These are phyloP conservation scores for Aphaenogaster floridana DNA, from an alignment of 1,140 invertebrate genomes.

Conservation along the genomic window DNA sequence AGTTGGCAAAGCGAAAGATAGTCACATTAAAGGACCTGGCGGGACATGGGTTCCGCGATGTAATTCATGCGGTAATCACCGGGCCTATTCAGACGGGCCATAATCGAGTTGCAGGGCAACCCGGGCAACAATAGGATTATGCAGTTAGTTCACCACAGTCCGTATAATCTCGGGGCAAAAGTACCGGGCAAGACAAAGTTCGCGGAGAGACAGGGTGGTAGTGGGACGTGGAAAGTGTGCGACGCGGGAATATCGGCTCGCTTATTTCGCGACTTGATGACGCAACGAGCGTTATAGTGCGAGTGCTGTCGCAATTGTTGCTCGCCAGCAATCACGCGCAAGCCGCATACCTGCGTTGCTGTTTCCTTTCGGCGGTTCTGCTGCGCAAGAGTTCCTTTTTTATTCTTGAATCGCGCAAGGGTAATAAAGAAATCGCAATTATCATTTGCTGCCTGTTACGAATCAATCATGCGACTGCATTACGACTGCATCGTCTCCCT, in stretches of 20 bases:
- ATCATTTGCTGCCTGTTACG: not conserved
- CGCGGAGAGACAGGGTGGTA: not conserved
- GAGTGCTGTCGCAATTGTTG: constrained; percentile 33
- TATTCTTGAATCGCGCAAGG: not conserved
- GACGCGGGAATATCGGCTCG: constrained; percentile 10
- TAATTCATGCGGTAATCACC: constrained; percentile 13
- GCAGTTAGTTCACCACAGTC: not conserved
- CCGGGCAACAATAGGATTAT: not conserved
- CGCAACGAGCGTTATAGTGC: constrained; percentile 21
- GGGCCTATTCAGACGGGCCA: too few relatives aligned
- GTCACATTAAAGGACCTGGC: not conserved
- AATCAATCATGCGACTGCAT: not conserved
- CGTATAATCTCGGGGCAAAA: constrained; percentile 4
- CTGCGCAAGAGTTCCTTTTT: not conserved
- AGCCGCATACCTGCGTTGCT: not conserved
- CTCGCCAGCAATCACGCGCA: constrained; percentile 4
- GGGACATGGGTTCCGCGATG: not conserved
- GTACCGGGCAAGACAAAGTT: not conserved
- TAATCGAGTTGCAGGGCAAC: not conserved
- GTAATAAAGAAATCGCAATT: not conserved
- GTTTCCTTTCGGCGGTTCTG: not conserved
- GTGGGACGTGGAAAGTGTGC: not conserved
- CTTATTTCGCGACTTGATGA: constrained; percentile 22
- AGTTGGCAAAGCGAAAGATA: not conserved
- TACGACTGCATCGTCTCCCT: not conserved